These are phyloP conservation scores for Apamea sordens DNA, from an alignment of 2,888 invertebrate genomes.

Conservation along the genomic window DNA sequence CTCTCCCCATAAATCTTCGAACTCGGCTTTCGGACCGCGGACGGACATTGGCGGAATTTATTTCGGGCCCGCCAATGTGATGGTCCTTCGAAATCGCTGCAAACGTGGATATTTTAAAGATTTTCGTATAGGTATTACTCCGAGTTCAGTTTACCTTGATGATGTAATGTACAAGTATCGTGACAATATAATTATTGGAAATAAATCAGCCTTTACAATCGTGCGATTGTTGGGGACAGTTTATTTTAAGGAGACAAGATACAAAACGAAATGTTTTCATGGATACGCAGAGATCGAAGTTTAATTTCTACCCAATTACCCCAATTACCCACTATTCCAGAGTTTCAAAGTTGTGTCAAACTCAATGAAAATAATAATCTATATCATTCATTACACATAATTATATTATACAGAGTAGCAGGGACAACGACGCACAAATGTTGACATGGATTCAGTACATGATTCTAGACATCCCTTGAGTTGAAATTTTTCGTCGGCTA, in stretches of 20 bases:
- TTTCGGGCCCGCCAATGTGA: constrained; percentile 76
- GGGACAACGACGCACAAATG: too few relatives aligned
- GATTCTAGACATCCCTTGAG: too few relatives aligned
- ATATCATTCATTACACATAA: background rate
- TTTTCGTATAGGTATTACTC: constrained; percentile 43
- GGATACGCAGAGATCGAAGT: background rate
- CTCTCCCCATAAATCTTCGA: constrained; percentile 88
- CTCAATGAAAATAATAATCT: background rate
- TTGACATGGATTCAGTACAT: too few relatives aligned
- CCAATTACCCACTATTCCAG: too few relatives aligned
- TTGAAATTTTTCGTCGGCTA: too few relatives aligned
- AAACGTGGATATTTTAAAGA: constrained; percentile 62
- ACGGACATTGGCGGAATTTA: constrained; percentile 87
- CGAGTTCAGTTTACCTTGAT: constrained; percentile 45
- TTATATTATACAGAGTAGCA: too few relatives aligned
- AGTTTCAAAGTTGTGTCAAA: background rate
- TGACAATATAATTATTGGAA: constrained; percentile 60
- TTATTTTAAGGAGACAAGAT: constrained; percentile 4
- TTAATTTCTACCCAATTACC: background rate
- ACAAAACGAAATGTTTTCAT: background rate
- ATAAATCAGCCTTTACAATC: constrained; percentile 54
- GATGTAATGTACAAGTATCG: constrained; percentile 49
- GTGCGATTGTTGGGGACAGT: constrained; percentile 4
- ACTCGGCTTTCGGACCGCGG: constrained; percentile 71
- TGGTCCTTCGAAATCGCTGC: constrained; percentile 63